Evolutionary conservation across 2,888 invertebrate genomes (phyloP).

Genomic region (Mythimna lalbum): DNA sequence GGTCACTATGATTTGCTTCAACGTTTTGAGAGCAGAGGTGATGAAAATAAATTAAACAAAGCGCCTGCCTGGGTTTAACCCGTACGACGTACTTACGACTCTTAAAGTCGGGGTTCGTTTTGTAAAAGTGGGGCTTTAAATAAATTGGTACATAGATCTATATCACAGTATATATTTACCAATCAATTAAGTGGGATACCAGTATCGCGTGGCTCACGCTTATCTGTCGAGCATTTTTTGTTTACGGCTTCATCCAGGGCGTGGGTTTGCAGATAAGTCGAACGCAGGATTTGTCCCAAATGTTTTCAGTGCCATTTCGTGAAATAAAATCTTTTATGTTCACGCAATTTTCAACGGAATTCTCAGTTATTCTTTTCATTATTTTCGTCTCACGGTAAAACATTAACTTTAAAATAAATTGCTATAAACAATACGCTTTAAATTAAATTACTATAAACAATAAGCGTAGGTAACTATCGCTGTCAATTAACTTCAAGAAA

Average conservation of each 20-base stretch:
- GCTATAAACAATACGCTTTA: conserved; percentile 32
- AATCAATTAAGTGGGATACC: conserved; percentile 56
- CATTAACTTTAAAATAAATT: conserved; percentile 17
- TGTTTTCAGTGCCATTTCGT: conserved; percentile 38
- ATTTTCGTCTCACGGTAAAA: conserved; percentile 30
- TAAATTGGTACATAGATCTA: conserved; percentile 13
- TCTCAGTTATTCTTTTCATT: conserved; percentile 29
- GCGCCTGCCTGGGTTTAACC: no score
- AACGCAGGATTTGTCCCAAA: conserved; percentile 53
- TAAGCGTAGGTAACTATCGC: conserved; percentile 23
- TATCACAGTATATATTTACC: conserved; percentile 37
- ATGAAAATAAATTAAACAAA: no score
- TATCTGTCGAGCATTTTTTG: conserved; percentile 61
- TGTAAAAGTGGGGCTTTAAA: conserved; percentile 16
- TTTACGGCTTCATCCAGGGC: conserved; percentile 57
- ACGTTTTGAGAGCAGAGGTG: no score
- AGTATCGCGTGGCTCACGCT: conserved; percentile 62
- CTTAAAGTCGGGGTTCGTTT: not conserved
- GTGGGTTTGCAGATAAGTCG: conserved; percentile 56
- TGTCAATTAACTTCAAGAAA: conserved; percentile 44
- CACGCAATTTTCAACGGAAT: conserved; percentile 27
- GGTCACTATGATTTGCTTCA: no score
- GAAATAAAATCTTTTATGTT: conserved; percentile 46
- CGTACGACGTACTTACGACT: no score
- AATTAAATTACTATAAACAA: conserved; percentile 37